These are phyloP conservation scores for Heliothis virescens DNA, from an alignment of 1,140 invertebrate species.

Conservation along the genomic window DNA sequence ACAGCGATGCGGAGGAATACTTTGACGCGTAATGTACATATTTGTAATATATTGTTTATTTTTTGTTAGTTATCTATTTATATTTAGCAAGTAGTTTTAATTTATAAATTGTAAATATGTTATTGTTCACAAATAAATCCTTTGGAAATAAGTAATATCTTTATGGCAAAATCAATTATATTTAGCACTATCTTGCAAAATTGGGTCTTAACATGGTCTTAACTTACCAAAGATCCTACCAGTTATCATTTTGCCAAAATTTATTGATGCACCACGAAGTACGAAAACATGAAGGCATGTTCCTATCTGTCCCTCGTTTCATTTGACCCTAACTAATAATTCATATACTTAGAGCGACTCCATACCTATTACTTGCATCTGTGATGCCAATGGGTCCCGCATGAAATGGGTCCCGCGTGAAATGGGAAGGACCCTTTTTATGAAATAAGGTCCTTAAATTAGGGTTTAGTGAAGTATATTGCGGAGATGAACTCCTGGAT, in stretches of 20 bases:
- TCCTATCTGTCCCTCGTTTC: slow-evolving; percentile 2
- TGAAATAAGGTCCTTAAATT: not conserved
- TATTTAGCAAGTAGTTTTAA: too few species aligned
- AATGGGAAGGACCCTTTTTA: slow-evolving; percentile 16
- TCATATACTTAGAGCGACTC: slow-evolving; percentile 5
- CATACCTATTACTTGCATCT: slow-evolving; percentile 31
- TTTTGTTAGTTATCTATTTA: too few species aligned
- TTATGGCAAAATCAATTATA: too few species aligned
- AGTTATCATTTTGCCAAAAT: not conserved
- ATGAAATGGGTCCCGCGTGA: not conserved
- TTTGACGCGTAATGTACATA: too few species aligned
- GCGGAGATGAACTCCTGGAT: not conserved
- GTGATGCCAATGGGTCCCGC: not conserved
- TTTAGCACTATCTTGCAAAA: too few species aligned
- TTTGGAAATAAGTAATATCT: too few species aligned
- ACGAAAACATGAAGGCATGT: not conserved
- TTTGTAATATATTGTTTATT: too few species aligned
- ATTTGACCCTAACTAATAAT: slow-evolving; percentile 25
- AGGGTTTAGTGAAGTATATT: not conserved
- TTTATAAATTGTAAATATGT: too few species aligned
- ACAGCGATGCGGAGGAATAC: too few species aligned
- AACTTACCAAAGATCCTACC: too few species aligned
- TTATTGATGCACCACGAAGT: not conserved
- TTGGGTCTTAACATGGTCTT: too few species aligned
- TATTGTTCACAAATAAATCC: too few species aligned